Percentiles rank a stretch among this genome's conserved stretches.
Conservation (phyloP, 2,797 vertebrate genomes). For the Pteropus rufus region DNA sequence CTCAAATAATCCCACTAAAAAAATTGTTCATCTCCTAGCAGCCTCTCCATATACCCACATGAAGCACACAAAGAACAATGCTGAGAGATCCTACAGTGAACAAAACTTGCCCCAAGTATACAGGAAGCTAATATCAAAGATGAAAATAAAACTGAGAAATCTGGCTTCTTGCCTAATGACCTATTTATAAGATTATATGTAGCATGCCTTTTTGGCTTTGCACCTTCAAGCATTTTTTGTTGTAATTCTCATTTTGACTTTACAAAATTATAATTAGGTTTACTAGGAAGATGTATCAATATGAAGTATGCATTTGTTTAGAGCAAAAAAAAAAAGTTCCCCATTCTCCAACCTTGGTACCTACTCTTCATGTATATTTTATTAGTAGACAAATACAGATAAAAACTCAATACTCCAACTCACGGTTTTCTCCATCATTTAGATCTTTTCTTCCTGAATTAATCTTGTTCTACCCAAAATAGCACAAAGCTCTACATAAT, state of each 20-base stretch:
- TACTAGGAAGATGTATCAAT: neutral
- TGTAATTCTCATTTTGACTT: neutral
- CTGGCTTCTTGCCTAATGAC: neutral
- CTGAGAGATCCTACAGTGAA: neutral
- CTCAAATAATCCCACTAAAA: neutral
- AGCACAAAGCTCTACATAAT: constrained; percentile 3
- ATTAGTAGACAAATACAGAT: neutral
- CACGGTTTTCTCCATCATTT: neutral
- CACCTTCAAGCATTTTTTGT: neutral
- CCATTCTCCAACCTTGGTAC: neutral
- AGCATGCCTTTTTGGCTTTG: neutral
- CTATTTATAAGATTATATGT: neutral
- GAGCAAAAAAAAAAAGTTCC: neutral
- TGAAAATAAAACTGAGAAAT: constrained; percentile 38
- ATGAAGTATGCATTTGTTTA: constrained; percentile 8
- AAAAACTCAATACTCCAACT: neutral
- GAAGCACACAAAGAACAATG: neutral
- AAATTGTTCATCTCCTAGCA: neutral
- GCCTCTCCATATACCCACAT: neutral
- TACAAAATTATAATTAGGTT: constrained; percentile 8
- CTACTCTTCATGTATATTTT: neutral
- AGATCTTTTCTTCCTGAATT: neutral
- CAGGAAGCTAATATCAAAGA: neutral
- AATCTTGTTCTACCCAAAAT: neutral
- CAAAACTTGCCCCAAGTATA: neutral